A percentile compares a stretch with the other conserved stretches of the same genome.
Conservation (phyloP, 2,113 vertebrate species). For the Ceyx melanurus region DNA sequence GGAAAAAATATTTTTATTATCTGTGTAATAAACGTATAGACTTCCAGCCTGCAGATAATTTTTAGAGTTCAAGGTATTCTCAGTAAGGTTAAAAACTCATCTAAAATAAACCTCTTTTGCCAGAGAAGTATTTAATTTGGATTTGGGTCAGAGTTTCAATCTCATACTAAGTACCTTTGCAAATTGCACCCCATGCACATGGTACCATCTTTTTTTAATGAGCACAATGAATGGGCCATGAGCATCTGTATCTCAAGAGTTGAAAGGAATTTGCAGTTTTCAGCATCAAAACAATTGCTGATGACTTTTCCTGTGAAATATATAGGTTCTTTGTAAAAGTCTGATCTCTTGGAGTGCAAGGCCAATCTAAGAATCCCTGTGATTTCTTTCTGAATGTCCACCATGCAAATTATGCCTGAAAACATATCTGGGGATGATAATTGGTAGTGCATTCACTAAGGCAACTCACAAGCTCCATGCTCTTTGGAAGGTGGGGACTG, state of each 20-base stretch:
- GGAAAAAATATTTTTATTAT: slow-evolving; percentile 15
- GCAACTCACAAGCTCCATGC: background rate
- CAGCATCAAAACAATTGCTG: background rate
- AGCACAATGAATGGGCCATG: background rate
- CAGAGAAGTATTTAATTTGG: background rate
- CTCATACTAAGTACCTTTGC: background rate
- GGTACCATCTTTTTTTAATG: background rate
- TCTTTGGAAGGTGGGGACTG: background rate
- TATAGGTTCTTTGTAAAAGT: background rate
- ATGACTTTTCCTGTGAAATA: background rate
- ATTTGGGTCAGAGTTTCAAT: background rate
- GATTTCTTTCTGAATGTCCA: background rate
- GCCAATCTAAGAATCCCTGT: background rate
- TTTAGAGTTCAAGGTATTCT: background rate
- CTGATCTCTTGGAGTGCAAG: background rate
- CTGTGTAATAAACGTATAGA: background rate
- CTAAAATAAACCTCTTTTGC: slow-evolving; percentile 3
- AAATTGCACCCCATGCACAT: fast-evolving
- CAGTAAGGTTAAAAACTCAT: background rate
- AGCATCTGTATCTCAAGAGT: background rate
- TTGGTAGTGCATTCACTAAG: background rate
- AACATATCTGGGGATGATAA: background rate
- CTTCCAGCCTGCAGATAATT: slow-evolving; percentile 25
- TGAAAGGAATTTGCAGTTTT: background rate
- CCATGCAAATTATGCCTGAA: background rate